phyloP scores from a whole-genome alignment of 2,888 invertebrate genomes.

The Eurytoma adleriae region DNA sequence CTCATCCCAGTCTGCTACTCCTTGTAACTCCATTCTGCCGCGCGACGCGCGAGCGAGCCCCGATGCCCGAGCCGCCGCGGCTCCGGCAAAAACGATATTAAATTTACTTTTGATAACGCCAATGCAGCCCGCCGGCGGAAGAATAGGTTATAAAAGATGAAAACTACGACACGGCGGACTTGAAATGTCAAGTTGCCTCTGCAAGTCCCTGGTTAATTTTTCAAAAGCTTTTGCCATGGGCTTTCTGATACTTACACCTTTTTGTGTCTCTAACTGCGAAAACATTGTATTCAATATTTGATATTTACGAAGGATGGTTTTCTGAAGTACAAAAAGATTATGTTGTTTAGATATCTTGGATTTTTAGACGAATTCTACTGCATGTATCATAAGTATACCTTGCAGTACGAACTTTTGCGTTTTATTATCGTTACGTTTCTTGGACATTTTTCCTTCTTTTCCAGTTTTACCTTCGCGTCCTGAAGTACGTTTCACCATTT shows the following conservation, averaged over 20 bases:
- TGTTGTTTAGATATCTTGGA: too few species aligned
- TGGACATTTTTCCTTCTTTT: too few species aligned
- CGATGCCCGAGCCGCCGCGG: background rate
- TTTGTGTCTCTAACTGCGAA: background rate
- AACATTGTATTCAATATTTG: too few species aligned
- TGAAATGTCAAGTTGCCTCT: conserved; percentile 37
- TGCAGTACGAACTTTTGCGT: too few species aligned
- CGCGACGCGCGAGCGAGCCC: background rate
- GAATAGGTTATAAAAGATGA: conserved; percentile 14
- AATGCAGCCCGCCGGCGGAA: conserved; percentile 5
- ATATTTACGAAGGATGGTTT: background rate
- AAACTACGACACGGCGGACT: conserved; percentile 17
- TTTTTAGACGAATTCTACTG: too few species aligned
- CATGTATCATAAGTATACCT: too few species aligned
- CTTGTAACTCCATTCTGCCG: conserved; percentile 4
- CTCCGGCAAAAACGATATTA: conserved; percentile 39
- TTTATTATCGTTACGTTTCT: too few species aligned
- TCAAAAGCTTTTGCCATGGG: conserved; percentile 12
- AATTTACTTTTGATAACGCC: conserved; percentile 49
- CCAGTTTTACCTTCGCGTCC: too few species aligned
- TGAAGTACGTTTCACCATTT: too few species aligned
- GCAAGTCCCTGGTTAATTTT: conserved; percentile 28
- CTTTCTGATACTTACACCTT: background rate
- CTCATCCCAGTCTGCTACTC: conserved; percentile 15
- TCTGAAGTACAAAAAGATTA: too few species aligned